Conservation (phyloP, 2,113 vertebrate genomes). For the Sardina pilchardus region DNA sequence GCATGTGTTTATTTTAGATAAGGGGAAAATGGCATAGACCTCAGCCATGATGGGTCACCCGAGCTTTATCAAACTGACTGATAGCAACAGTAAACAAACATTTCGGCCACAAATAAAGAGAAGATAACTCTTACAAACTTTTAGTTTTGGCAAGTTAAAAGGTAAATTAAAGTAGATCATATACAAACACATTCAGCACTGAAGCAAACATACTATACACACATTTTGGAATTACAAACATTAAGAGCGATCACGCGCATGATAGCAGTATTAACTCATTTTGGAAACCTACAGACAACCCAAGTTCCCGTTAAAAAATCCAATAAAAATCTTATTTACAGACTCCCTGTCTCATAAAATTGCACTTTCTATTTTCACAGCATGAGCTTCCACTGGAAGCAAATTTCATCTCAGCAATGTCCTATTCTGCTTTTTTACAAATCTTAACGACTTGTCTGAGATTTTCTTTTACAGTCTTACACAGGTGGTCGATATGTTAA, state of each 20-base stretch:
- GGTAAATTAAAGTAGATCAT: not conserved
- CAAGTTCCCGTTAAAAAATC: conserved; percentile 14
- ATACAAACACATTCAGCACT: not conserved
- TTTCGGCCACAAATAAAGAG: conserved; percentile 17
- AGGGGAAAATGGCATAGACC: conserved; percentile 46
- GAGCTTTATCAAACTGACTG: conserved; percentile 35
- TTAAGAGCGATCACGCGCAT: not conserved
- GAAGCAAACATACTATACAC: not conserved
- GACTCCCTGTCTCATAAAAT: conserved; percentile 41
- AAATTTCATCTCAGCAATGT: conserved; percentile 42
- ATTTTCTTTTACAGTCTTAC: not conserved
- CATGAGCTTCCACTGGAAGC: conserved; percentile 57
- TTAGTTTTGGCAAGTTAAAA: conserved; percentile 3
- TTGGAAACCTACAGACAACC: not conserved
- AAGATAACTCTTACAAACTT: not conserved
- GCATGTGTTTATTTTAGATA: conserved; percentile 52
- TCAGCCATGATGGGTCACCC: conserved; percentile 50
- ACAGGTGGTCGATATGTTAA: not conserved
- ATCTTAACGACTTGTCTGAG: not conserved
- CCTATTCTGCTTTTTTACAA: conserved; percentile 34
- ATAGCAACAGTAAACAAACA: conserved; percentile 33
- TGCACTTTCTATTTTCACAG: conserved; percentile 40
- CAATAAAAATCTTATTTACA: conserved; percentile 53
- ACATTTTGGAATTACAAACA: not conserved
- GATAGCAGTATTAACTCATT: not conserved